Conservation (phyloP, 2,888 invertebrate species). For the Leptinotarsa peninsularis region DNA sequence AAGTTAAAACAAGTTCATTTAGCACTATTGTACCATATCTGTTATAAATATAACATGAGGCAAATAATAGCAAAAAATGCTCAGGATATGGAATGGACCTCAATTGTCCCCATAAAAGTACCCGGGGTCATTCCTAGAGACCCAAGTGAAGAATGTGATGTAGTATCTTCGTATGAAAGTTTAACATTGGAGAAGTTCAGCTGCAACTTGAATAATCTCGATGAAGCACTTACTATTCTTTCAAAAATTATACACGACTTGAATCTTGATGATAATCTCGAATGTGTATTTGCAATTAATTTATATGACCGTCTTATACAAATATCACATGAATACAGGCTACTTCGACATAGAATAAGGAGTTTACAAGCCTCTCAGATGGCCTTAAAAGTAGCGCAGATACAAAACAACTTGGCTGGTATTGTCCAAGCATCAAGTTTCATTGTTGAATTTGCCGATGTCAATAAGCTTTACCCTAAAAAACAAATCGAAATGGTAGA, state of each 20-base stretch:
- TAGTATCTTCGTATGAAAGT: slow-evolving; percentile 54
- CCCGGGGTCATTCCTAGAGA: slow-evolving; percentile 45
- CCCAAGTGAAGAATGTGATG: slow-evolving; percentile 57
- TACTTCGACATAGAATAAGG: slow-evolving; percentile 51
- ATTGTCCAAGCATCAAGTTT: slow-evolving; percentile 51
- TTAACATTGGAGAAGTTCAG: slow-evolving; percentile 50
- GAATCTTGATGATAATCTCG: slow-evolving; percentile 25
- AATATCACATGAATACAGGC: slow-evolving; percentile 53
- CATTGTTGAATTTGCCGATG: slow-evolving; percentile 46
- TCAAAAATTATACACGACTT: slow-evolving; percentile 34
- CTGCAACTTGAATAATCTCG: slow-evolving; percentile 48
- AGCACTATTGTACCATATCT: slow-evolving; percentile 50
- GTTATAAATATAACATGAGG: slow-evolving; percentile 48
- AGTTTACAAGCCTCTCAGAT: slow-evolving; percentile 50
- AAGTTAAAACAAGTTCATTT: slow-evolving; percentile 46
- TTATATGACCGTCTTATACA: slow-evolving; percentile 45
- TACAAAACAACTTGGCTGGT: slow-evolving; percentile 43
- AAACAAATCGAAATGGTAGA: slow-evolving; percentile 42
- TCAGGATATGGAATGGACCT: slow-evolving; percentile 52
- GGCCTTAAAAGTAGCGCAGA: slow-evolving; percentile 49
- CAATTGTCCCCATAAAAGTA: slow-evolving; percentile 12
- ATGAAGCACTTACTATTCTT: slow-evolving; percentile 47
- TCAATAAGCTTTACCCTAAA: slow-evolving; percentile 42
- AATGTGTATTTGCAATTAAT: slow-evolving; percentile 26
- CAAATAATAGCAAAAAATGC: slow-evolving; percentile 50